Conservation (phyloP, 2,888 invertebrate species). For the Oligia strigilis region DNA sequence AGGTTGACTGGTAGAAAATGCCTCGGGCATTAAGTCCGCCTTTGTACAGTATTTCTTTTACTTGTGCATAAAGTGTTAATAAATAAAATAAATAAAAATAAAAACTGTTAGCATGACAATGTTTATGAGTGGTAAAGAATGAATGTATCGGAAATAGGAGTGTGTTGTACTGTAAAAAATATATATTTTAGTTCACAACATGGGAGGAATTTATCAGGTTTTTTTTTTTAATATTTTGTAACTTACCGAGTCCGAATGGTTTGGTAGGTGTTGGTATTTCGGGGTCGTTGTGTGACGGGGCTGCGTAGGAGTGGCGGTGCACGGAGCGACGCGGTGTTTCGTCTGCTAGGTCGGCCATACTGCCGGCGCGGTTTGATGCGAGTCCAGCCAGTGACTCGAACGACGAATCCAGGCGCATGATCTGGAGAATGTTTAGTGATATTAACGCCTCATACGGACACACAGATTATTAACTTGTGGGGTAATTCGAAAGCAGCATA, state of each 20-base stretch:
- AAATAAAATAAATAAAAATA: too few relatives aligned
- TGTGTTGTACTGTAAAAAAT: constrained; percentile 73
- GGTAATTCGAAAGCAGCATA: constrained; percentile 30
- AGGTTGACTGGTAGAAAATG: too few relatives aligned
- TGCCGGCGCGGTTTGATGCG: constrained; percentile 93
- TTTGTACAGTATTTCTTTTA: too few relatives aligned
- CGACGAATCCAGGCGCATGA: constrained; percentile 95
- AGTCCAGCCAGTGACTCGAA: constrained; percentile 94
- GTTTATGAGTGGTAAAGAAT: constrained; percentile 71
- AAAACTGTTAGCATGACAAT: constrained; percentile 74
- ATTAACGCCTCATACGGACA: not conserved
- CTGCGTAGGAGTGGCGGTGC: constrained; percentile 91
- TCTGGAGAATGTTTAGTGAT: constrained; percentile 84
- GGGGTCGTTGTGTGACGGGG: constrained; percentile 87
- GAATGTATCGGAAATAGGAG: constrained; percentile 77
- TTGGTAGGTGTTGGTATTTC: constrained; percentile 92
- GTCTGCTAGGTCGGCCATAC: constrained; percentile 95
- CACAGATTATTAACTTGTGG: not conserved
- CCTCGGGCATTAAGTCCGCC: too few relatives aligned
- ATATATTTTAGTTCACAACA: constrained; percentile 64
- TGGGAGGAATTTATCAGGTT: constrained; percentile 27
- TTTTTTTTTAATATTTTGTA: constrained; percentile 15
- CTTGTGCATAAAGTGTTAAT: too few relatives aligned
- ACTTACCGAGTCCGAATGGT: constrained; percentile 96
- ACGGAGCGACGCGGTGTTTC: constrained; percentile 86